A percentile compares a stretch with the other conserved stretches of the same genome.
These are phyloP conservation scores for Drosophila tropicalis DNA, from an alignment of 1,140 invertebrate genomes.

Conservation along the genomic window DNA sequence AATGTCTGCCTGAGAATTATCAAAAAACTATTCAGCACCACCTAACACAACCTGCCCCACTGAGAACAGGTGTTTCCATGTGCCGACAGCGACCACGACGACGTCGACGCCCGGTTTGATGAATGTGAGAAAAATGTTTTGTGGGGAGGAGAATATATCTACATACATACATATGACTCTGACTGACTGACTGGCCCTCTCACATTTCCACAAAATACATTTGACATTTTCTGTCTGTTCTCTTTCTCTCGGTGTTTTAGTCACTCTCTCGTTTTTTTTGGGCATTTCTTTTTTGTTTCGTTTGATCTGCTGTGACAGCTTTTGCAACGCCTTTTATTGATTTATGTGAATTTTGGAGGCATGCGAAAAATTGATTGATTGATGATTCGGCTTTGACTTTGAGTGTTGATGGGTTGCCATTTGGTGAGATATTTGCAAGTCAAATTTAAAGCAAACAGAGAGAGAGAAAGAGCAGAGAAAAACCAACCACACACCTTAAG, in stretches of 20 bases:
- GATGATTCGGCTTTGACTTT: constrained; percentile 69
- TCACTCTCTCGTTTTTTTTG: constrained; percentile 13
- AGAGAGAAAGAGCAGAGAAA: background rate
- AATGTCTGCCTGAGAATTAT: constrained; percentile 53
- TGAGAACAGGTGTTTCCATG: constrained; percentile 75
- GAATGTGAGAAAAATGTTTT: background rate
- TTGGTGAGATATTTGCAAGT: constrained; percentile 64
- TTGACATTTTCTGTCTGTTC: constrained; percentile 3
- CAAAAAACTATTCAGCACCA: constrained; percentile 34
- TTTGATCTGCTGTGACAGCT: constrained; percentile 54
- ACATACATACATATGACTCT: background rate
- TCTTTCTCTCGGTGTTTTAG: background rate
- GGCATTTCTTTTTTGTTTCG: constrained; percentile 3
- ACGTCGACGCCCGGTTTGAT: too few relatives aligned
- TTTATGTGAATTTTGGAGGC: constrained; percentile 52
- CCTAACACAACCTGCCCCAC: constrained; percentile 72
- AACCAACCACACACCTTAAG: background rate
- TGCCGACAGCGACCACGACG: constrained; percentile 23
- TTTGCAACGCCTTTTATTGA: constrained; percentile 68
- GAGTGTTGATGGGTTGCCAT: constrained; percentile 38
- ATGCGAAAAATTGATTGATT: constrained; percentile 41
- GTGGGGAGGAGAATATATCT: background rate
- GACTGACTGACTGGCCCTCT: background rate
- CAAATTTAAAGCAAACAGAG: constrained; percentile 45
- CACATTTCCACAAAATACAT: constrained; percentile 11